Base-by-base conservation (phyloP, 2,113 vertebrate species). In the Scophthalmus maximus region DNA sequence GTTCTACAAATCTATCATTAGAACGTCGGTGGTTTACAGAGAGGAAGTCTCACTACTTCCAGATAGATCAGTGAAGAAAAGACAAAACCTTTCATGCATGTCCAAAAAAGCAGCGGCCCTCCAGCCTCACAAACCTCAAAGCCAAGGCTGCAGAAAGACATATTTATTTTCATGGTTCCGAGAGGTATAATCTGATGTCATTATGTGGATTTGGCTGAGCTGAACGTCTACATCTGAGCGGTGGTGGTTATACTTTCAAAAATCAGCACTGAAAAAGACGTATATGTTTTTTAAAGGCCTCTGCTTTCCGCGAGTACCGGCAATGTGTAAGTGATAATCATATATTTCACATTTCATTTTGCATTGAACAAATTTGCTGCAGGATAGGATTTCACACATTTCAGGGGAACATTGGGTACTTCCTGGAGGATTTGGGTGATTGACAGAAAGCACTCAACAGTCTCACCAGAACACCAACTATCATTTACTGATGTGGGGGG, bases 161-260 rank as follows among this genome's bases (percentile, higher is more conserved):
- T 72, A 85, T 88, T 88, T 88, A 89, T 90, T 88, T 89, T 86
- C 67, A 75, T 86, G 88, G 85, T 79, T 83, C 83, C 29, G 32
- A 74, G 71, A 84, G 79, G 67, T 85, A 84, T 89, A 91, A 89
- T 91, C 82, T 81, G 58, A 82, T 75, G 79, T 82, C 76, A 87
- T 83, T 87, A 81, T 83, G 86, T 85, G 87, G 87, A 82, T 87
- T 89, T 83, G 86, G 83, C 73, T 60, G 34, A 76, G 76, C 52
- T 68, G 52, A 72, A 64, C 46, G 32, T 73, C 59, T 67, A 76
- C 65, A 69, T 73, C n/a, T 63, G 66, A 76, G 32, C 27, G 27
- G 61, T 46, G 59, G 52, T 53, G 59, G 47, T 53, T 65, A 9
- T 26, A 56, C 47, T 80, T 83, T 80, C 18, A 51, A 79, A n/a